Evolutionary conservation across 2,797 vertebrate genomes (phyloP).

Genomic region (Chiroxiphia lanceolata): DNA sequence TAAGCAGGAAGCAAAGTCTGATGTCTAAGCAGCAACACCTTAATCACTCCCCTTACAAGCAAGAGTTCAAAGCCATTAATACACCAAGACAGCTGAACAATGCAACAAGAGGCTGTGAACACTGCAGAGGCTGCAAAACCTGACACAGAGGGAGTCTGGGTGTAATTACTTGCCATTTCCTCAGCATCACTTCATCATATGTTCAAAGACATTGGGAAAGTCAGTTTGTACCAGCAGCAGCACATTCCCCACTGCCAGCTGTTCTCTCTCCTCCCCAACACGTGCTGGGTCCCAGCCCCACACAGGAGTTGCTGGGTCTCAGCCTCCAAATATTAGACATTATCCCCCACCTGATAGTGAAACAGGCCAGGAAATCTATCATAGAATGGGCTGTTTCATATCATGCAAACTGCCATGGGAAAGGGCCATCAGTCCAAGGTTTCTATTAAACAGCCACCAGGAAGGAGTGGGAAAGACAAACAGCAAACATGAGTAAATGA

Average conservation of each 20-base stretch:
- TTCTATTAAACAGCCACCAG: not conserved
- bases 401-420: not conserved
- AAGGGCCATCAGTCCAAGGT: not conserved
- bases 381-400: not conserved
- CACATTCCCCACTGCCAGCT: rapidly evolving
- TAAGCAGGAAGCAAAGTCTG: conserved; percentile 23
- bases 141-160: not conserved
- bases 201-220: not conserved
- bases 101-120: not conserved
- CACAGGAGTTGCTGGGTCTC: not conserved
- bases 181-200: not conserved
- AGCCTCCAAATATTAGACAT: not conserved
- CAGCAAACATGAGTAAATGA: not conserved
- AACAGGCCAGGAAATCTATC: not conserved
- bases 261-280: not conserved
- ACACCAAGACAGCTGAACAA: not conserved
- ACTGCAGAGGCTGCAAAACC: not conserved
- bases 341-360: rapidly evolving
- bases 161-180: not conserved
- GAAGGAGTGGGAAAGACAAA: not conserved
- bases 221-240: not conserved
- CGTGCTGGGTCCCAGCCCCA: not conserved
- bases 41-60: not conserved
- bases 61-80: not conserved
- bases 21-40: not conserved